Percentiles rank a stretch among this genome's conserved stretches.
Conservation (phyloP, 2,888 invertebrate species). For the Piscicola geometra region DNA sequence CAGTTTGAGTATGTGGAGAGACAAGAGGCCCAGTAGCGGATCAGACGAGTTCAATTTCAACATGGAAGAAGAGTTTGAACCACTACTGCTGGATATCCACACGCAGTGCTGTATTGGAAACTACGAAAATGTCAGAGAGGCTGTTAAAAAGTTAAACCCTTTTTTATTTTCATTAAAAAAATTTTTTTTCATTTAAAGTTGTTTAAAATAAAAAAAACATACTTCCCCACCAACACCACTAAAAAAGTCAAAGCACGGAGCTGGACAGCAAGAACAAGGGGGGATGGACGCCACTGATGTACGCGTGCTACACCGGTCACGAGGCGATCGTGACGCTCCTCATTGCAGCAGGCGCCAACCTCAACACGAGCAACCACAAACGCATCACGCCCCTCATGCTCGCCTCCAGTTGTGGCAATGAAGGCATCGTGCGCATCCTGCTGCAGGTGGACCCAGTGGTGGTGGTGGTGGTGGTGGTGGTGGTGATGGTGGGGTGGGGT, state of each 20-base stretch:
- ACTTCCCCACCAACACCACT: not conserved
- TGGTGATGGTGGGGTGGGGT: too few species aligned
- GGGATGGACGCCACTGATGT: conserved; percentile 58
- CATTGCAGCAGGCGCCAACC: conserved; percentile 47
- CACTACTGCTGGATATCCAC: conserved; percentile 52
- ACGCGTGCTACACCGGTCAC: conserved; percentile 57
- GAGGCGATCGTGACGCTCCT: conserved; percentile 54
- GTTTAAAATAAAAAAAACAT: not conserved
- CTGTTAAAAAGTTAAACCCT: conserved; percentile 46
- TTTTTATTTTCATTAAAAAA: conserved; percentile 16
- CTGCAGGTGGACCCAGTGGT: too few species aligned
- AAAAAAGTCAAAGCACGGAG: conserved; percentile 39
- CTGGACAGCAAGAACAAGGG: conserved; percentile 53
- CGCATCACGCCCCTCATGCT: conserved; percentile 58
- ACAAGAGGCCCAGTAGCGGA: conserved; percentile 44
- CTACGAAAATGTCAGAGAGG: conserved; percentile 50
- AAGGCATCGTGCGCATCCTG: conserved; percentile 54
- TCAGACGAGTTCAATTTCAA: conserved; percentile 38
- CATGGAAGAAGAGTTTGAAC: conserved; percentile 49
- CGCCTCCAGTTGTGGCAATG: conserved; percentile 60
- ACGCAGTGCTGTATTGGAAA: conserved; percentile 55
- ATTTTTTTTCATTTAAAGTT: not conserved
- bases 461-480: too few species aligned
- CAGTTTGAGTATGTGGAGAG: conserved; percentile 54
- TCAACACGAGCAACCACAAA: conserved; percentile 51